A percentile compares a stretch with the other conserved stretches of the same genome.
Conservation (phyloP, 2,113 vertebrate genomes). For the Chionomys nivalis region DNA sequence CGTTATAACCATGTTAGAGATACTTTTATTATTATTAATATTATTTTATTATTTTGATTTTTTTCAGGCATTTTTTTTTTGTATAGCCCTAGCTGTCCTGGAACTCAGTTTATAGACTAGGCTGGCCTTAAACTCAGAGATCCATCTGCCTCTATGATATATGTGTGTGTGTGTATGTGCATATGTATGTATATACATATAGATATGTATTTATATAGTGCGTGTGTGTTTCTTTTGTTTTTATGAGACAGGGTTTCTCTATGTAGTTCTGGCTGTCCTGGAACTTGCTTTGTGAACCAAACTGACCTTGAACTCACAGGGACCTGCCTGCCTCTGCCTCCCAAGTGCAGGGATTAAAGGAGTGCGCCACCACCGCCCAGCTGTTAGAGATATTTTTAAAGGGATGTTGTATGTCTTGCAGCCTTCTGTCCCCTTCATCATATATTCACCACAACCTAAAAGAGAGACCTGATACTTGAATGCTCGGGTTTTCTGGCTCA, state of each 20-base stretch:
- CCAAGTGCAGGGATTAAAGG: neutral
- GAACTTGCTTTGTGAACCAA: neutral
- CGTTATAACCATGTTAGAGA: conserved; percentile 19
- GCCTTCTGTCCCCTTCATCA: conserved; percentile 54
- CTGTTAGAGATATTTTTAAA: neutral
- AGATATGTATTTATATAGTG: no score
- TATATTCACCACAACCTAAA: conserved; percentile 37
- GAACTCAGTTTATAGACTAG: neutral
- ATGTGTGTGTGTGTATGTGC: neutral
- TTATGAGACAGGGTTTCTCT: neutral
- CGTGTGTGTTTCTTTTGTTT: neutral
- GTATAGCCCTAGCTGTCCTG: neutral
- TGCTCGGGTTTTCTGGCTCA: conserved; percentile 57
- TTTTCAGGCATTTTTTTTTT: neutral
- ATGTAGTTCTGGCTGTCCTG: neutral
- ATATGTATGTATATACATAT: neutral
- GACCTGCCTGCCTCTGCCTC: neutral
- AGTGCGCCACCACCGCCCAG: neutral
- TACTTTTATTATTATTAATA: neutral
- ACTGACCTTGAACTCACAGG: neutral
- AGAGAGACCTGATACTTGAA: conserved; percentile 52
- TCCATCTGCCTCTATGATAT: neutral
- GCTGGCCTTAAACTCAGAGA: neutral
- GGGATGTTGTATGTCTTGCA: neutral
- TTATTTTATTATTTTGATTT: neutral